Percentiles rank a stretch among this genome's conserved stretches.
These are phyloP conservation scores for Agrilus biguttatus DNA, from an alignment of 2,888 invertebrate genomes.

Conservation along the genomic window DNA sequence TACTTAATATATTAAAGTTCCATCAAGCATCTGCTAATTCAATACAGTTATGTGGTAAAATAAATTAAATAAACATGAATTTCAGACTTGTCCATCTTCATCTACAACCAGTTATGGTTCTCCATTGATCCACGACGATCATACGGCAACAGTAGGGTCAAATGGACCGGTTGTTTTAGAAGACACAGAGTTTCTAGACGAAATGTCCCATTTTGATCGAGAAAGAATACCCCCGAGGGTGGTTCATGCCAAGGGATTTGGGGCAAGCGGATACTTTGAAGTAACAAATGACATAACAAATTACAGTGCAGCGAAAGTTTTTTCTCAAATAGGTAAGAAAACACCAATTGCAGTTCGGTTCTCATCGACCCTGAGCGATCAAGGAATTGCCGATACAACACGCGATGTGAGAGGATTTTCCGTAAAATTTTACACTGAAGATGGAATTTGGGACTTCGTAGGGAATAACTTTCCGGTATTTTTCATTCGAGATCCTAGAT, in stretches of 20 bases:
- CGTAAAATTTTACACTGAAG: slow-evolving; percentile 83
- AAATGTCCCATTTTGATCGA: slow-evolving; percentile 68
- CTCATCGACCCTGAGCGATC: slow-evolving; percentile 79
- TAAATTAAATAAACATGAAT: too few relatives aligned
- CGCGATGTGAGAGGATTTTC: slow-evolving; percentile 88
- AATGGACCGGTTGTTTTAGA: slow-evolving; percentile 76
- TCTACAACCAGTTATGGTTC: slow-evolving; percentile 71
- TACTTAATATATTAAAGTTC: too few relatives aligned
- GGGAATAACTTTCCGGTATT: slow-evolving; percentile 88
- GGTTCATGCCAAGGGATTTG: slow-evolving; percentile 90
- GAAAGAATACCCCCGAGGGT: slow-evolving; percentile 93
- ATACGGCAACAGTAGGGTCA: slow-evolving; percentile 69
- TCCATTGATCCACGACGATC: slow-evolving; percentile 64
- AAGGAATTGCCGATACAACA: slow-evolving; percentile 78
- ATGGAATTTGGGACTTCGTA: slow-evolving; percentile 86
- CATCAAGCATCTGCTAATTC: too few relatives aligned
- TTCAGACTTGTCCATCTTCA: slow-evolving; percentile 14
- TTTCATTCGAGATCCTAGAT: slow-evolving; percentile 74
- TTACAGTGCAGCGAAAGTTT: slow-evolving; percentile 65
- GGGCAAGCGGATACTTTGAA: slow-evolving; percentile 74
- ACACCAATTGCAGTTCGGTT: slow-evolving; percentile 69
- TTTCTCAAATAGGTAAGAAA: slow-evolving; percentile 62
- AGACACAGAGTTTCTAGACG: slow-evolving; percentile 66
- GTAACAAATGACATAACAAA: slow-evolving; percentile 73
- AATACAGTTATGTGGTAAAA: too few relatives aligned